These are phyloP conservation scores for Lontra canadensis DNA, from an alignment of 2,113 vertebrate species.

Conservation along the genomic window DNA sequence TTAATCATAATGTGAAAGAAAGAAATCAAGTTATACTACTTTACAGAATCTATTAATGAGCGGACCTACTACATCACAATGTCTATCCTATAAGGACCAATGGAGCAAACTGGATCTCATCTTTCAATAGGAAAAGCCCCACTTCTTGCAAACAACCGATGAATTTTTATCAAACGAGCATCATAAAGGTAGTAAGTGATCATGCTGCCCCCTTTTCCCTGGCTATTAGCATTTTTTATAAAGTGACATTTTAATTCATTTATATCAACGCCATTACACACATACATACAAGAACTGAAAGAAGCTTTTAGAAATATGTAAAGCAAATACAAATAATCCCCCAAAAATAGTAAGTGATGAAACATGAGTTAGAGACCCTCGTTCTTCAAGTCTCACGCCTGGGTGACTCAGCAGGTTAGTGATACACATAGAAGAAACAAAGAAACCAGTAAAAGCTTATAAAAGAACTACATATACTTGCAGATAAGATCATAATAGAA, in stretches of 20 bases:
- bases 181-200: neutral
- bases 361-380: neutral
- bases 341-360: neutral
- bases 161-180: neutral
- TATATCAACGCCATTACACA: neutral
- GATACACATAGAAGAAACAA: neutral
- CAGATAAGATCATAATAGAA: neutral
- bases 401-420: neutral
- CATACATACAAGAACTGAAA: neutral
- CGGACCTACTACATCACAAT: neutral
- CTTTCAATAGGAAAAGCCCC: neutral
- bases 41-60: neutral
- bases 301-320: neutral
- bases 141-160: neutral
- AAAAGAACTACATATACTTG: neutral
- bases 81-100: neutral
- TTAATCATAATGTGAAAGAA: neutral
- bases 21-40: neutral
- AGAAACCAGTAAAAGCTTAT: neutral
- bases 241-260: neutral
- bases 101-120: neutral
- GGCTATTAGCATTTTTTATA: neutral
- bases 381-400: neutral
- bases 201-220: too few relatives aligned
- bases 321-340: neutral